Evolutionary conservation across 1,140 invertebrate species (phyloP).

Genomic region (Ptiloglossa arizonensis): DNA sequence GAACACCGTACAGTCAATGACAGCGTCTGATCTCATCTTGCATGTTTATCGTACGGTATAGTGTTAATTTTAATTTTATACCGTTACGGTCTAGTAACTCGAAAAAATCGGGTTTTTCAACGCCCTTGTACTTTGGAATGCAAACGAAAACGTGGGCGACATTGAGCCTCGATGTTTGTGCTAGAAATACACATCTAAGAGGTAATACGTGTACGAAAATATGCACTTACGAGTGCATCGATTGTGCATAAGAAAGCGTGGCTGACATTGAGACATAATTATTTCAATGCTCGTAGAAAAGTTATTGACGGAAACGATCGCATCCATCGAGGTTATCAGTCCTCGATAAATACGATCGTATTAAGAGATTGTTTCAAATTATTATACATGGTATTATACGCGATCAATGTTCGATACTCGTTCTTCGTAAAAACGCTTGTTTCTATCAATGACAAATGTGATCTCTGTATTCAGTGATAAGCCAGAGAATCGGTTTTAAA

Average conservation of each 20-base stretch:
- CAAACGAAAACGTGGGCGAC: slow-evolving; percentile 21
- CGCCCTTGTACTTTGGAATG: background rate
- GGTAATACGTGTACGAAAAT: background rate
- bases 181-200: background rate
- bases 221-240: background rate
- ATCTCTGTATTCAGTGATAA: too few relatives aligned
- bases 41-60: too few relatives aligned
- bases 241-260: background rate
- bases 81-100: slow-evolving; percentile 31
- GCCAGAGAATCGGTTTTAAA: too few relatives aligned
- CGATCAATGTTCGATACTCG: background rate
- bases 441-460: too few relatives aligned
- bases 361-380: background rate
- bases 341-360: too few relatives aligned
- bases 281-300: background rate
- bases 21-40: too few relatives aligned
- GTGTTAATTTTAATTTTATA: slow-evolving; percentile 33
- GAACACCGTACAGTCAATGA: too few relatives aligned
- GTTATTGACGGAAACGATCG: background rate
- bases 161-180: background rate
- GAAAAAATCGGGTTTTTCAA: slow-evolving; percentile 32
- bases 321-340: background rate
- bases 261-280: slow-evolving; percentile 9
- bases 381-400: background rate
- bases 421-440: too few relatives aligned